Conservation (phyloP, 1,140 invertebrate genomes). For the Cydia pomonella region DNA sequence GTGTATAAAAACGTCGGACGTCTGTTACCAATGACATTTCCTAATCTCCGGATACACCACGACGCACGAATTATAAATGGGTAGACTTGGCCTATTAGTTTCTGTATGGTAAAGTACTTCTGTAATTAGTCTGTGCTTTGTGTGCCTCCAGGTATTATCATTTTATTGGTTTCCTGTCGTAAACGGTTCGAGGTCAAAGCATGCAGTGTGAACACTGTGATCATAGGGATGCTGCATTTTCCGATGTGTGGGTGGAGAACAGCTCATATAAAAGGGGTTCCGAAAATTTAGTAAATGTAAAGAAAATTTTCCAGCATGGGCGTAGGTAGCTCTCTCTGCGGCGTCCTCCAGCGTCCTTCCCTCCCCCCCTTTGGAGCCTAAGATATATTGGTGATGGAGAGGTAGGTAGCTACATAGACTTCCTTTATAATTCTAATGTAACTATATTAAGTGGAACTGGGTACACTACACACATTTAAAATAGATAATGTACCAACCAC, state of each 20-base stretch:
- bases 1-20: slow-evolving; percentile 24
- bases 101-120: slow-evolving; percentile 20
- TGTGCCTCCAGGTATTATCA: slow-evolving; percentile 65
- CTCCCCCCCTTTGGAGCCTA: too few relatives aligned
- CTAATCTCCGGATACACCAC: slow-evolving; percentile 32
- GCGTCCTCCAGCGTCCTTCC: too few relatives aligned
- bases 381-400: too few relatives aligned
- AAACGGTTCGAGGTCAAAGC: slow-evolving; percentile 66
- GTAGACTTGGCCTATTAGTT: slow-evolving; percentile 6
- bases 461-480: too few relatives aligned
- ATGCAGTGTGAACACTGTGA: slow-evolving; percentile 52
- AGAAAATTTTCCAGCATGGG: too few relatives aligned
- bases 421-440: too few relatives aligned
- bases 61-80: slow-evolving; percentile 27
- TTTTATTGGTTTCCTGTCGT: slow-evolving; percentile 76
- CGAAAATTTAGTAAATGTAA: too few relatives aligned
- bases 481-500: too few relatives aligned
- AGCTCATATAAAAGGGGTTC: not conserved
- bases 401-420: too few relatives aligned
- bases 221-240: slow-evolving; percentile 45
- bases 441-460: too few relatives aligned
- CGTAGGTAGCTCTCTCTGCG: too few relatives aligned
- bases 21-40: slow-evolving; percentile 30
- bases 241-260: not conserved
- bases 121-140: slow-evolving; percentile 64